These are phyloP conservation scores for Hydraecia micacea DNA, from an alignment of 2,888 invertebrate genomes.

Conservation along the genomic window DNA sequence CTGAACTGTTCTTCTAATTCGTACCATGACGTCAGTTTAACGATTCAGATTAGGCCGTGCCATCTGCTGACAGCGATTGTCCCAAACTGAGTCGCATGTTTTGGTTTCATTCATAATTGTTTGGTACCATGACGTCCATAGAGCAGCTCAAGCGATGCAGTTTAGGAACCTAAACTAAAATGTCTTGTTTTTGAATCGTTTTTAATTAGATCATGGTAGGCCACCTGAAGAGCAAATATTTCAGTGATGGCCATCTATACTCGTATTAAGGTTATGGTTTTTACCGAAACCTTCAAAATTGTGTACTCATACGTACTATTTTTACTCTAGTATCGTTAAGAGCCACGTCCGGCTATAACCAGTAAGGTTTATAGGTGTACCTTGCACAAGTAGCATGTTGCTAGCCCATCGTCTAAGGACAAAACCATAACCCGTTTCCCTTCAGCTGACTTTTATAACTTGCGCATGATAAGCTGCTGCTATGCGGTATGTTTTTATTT, in stretches of 20 bases:
- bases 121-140: too few relatives aligned
- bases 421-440: slow-evolving; percentile 60
- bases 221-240: neutral
- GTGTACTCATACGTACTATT: slow-evolving; percentile 28
- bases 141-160: too few relatives aligned
- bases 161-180: too few relatives aligned
- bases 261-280: slow-evolving; percentile 1
- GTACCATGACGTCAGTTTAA: too few relatives aligned
- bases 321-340: slow-evolving; percentile 27
- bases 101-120: too few relatives aligned
- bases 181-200: too few relatives aligned
- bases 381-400: slow-evolving; percentile 55
- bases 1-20: too few relatives aligned
- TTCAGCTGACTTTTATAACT: slow-evolving; percentile 58
- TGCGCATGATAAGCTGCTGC: slow-evolving; percentile 43
- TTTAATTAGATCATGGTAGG: too few relatives aligned
- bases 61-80: too few relatives aligned
- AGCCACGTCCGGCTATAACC: slow-evolving; percentile 47
- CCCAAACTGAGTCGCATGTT: too few relatives aligned
- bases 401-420: slow-evolving; percentile 55
- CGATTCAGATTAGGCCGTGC: too few relatives aligned
- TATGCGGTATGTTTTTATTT: slow-evolving; percentile 26
- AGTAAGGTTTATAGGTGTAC: slow-evolving; percentile 53
- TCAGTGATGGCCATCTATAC: slow-evolving; percentile 4
- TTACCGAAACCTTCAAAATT: slow-evolving; percentile 23